Conservation (phyloP, 1,140 invertebrate species). For the Drosophila truncata region DNA sequence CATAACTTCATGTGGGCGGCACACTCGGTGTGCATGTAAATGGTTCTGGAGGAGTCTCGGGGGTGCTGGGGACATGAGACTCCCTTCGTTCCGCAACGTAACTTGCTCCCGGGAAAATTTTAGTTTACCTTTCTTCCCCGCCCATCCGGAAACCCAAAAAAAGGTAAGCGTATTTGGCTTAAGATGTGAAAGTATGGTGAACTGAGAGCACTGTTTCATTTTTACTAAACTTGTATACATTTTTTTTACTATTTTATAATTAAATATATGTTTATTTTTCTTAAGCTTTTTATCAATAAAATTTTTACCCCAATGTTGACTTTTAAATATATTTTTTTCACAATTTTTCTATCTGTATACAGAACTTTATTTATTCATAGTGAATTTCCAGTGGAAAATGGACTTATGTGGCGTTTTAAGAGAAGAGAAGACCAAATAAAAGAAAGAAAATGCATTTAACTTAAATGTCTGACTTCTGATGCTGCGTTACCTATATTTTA, state of each 20-base stretch:
- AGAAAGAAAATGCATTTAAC: background rate
- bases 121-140: constrained; percentile 42
- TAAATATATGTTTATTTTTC: too few species aligned
- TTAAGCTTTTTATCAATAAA: too few species aligned
- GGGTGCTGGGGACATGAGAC: background rate
- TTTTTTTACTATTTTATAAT: background rate
- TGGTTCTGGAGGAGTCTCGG: constrained; percentile 45
- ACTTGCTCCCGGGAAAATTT: constrained; percentile 53
- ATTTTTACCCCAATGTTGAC: background rate
- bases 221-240: background rate
- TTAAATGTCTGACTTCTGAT: background rate
- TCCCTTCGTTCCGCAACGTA: background rate
- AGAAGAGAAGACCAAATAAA: background rate
- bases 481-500: background rate
- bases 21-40: constrained; percentile 53
- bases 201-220: background rate
- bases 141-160: constrained; percentile 29
- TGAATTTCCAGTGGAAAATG: background rate
- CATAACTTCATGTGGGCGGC: constrained; percentile 62
- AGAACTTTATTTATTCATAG: background rate
- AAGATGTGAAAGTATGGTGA: background rate
- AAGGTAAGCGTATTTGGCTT: constrained; percentile 47
- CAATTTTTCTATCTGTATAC: background rate
- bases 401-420: background rate
- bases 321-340: background rate